phyloP scores from a whole-genome alignment of 2,888 invertebrate genomes.

The Eremobia ochroleuca region DNA sequence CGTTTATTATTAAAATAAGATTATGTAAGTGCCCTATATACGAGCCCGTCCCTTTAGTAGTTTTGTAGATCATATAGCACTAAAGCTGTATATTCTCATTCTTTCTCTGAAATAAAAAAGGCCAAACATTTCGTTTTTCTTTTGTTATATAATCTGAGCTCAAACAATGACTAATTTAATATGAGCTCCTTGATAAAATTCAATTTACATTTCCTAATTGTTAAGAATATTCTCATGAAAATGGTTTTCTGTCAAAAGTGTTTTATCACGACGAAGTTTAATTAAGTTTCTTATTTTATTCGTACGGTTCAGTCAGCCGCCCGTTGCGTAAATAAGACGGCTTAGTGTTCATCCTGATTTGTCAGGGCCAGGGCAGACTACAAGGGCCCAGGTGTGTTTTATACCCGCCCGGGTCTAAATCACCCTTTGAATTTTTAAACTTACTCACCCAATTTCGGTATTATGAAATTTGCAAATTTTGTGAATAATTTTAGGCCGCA shows the following conservation, averaged over 20 bases:
- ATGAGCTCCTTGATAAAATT: constrained; percentile 22
- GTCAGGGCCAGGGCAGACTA: constrained; percentile 54
- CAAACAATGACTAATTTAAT: constrained; percentile 20
- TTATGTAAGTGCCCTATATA: constrained; percentile 26
- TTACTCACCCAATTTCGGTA: constrained; percentile 50
- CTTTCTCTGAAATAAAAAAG: constrained; percentile 6
- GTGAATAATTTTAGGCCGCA: constrained; percentile 47
- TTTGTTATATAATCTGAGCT: constrained; percentile 8
- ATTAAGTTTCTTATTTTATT: constrained; percentile 66
- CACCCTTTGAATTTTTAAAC: constrained; percentile 72
- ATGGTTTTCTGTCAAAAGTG: constrained; percentile 54
- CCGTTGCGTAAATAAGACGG: constrained; percentile 67
- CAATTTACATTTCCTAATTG: constrained; percentile 40
- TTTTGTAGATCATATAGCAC: not conserved
- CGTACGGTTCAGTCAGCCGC: constrained; percentile 39
- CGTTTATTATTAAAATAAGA: constrained; percentile 13
- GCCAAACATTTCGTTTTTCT: not conserved
- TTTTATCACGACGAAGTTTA: constrained; percentile 61
- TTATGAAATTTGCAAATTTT: constrained; percentile 48
- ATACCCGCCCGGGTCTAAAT: constrained; percentile 62
- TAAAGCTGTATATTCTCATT: not conserved
- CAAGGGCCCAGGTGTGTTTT: constrained; percentile 71
- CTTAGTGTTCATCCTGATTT: constrained; percentile 69
- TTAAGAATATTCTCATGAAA: constrained; percentile 50
- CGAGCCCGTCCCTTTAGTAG: not conserved